Conservation (phyloP, 2,888 invertebrate species). For the Mythimna ferrago region DNA sequence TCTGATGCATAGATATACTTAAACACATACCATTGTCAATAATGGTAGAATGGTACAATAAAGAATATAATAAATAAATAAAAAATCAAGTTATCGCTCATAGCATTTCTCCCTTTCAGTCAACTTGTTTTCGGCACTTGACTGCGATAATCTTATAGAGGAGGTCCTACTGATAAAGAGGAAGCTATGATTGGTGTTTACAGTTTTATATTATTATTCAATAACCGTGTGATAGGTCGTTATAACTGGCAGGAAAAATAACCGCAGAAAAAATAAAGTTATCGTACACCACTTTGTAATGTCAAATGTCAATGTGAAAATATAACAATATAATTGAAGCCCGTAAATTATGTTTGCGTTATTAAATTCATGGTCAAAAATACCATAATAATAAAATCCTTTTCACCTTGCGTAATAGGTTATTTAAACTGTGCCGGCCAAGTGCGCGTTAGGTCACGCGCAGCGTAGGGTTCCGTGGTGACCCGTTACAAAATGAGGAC, state of each 20-base stretch:
- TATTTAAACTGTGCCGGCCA: background rate
- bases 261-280: slow-evolving; percentile 1
- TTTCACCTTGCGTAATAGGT: background rate
- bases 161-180: slow-evolving; percentile 55
- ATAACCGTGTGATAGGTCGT: slow-evolving; percentile 45
- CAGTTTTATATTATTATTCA: slow-evolving; percentile 44
- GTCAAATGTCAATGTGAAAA: slow-evolving; percentile 9
- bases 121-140: slow-evolving; percentile 19
- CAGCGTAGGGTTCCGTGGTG: too few relatives aligned
- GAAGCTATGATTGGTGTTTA: slow-evolving; percentile 45
- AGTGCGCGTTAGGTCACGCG: background rate
- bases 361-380: background rate
- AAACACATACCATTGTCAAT: too few relatives aligned
- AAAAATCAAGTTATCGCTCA: background rate
- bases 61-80: background rate
- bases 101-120: background rate
- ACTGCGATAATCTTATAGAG: slow-evolving; percentile 26
- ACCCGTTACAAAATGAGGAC: too few relatives aligned
- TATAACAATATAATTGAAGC: background rate
- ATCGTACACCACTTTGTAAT: slow-evolving; percentile 17
- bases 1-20: too few relatives aligned
- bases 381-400: background rate
- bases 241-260: slow-evolving; percentile 46
- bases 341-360: background rate
- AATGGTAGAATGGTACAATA: background rate